phyloP scores from a whole-genome alignment of 2,113 vertebrate genomes.

The Colinus virginianus region DNA sequence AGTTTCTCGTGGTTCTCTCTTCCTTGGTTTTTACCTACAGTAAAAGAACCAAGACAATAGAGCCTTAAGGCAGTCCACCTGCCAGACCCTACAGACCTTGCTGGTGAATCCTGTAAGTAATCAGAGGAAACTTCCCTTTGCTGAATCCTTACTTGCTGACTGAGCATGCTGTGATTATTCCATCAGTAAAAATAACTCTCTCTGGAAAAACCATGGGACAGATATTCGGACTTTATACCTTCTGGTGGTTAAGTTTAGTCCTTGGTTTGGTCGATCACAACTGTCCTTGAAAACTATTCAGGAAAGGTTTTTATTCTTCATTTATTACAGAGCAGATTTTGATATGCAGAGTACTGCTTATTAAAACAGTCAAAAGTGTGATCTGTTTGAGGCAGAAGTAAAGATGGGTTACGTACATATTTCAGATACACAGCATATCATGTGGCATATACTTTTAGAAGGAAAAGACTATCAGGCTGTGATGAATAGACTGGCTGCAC shows the following conservation, averaged over 20 bases:
- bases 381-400: neutral
- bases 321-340: neutral
- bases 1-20: neutral
- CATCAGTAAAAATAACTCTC: neutral
- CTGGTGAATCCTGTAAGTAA: neutral
- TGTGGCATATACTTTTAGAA: neutral
- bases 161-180: fast-evolving
- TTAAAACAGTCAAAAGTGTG: neutral
- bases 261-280: neutral
- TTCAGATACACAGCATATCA: neutral
- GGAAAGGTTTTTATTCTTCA: neutral
- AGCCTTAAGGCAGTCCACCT: neutral
- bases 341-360: neutral
- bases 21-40: neutral
- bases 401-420: neutral
- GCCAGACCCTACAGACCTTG: neutral
- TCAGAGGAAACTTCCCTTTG: neutral
- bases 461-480: neutral
- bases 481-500: neutral
- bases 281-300: neutral
- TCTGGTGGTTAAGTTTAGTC: neutral
- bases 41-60: neutral
- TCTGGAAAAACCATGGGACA: neutral
- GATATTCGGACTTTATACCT: neutral
- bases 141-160: neutral